phyloP scores from a whole-genome alignment of 1,140 invertebrate genomes.

The Drosophila equinoxialis region DNA sequence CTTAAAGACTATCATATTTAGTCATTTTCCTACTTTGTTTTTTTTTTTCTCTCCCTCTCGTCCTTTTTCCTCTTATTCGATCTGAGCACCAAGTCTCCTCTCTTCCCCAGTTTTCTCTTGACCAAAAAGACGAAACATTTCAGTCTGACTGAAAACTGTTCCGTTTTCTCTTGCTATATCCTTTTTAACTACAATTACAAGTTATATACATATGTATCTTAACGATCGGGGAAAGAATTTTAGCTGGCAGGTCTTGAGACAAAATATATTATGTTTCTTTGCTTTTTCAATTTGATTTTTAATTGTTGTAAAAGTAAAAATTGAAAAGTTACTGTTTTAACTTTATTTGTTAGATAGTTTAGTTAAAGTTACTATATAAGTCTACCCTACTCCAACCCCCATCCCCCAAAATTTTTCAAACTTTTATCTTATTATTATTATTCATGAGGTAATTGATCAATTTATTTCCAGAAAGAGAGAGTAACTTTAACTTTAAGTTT shows the following conservation, averaged over 20 bases:
- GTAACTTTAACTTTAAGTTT: background rate
- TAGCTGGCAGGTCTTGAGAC: background rate
- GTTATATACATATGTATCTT: background rate
- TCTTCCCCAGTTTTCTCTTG: too few species aligned
- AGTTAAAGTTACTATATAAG: too few species aligned
- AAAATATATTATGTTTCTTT: background rate
- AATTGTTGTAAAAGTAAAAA: background rate
- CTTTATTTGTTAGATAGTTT: too few species aligned
- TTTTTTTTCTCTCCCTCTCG: background rate
- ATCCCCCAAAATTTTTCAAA: background rate
- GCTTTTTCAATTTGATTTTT: background rate
- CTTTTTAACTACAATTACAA: background rate
- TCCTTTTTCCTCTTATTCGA: background rate
- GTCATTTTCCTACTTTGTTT: background rate
- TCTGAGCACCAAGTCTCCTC: background rate
- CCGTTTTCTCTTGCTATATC: too few species aligned
- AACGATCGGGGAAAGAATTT: background rate
- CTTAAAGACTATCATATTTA: background rate
- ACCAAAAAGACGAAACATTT: too few species aligned
- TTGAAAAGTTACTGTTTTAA: too few species aligned
- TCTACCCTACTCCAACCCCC: too few species aligned
- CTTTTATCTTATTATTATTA: background rate
- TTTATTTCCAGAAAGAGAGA: conserved; percentile 1
- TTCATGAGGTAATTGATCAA: background rate
- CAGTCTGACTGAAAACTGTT: too few species aligned